phyloP scores from a whole-genome alignment of 2,797 vertebrate genomes.

The Capromys pilorides region DNA sequence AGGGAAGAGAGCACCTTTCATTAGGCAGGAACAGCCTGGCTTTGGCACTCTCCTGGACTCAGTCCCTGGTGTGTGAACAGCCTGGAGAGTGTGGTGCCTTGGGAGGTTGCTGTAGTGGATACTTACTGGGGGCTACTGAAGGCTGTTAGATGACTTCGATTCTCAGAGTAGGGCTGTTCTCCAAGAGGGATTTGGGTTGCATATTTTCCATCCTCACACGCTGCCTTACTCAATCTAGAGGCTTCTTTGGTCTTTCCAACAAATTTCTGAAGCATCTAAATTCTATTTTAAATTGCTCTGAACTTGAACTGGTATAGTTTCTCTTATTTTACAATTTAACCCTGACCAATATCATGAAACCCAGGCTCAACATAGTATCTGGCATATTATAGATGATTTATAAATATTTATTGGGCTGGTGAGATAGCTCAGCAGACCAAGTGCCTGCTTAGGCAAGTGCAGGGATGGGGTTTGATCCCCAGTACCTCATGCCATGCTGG shows the following conservation, averaged over 20 bases:
- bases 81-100: neutral
- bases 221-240: conserved; percentile 4
- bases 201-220: rapidly evolving
- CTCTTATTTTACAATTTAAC: neutral
- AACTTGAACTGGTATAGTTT: neutral
- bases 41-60: neutral
- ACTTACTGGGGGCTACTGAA: neutral
- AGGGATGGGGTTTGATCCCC: too few relatives aligned
- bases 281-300: conserved; percentile 45
- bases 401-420: neutral
- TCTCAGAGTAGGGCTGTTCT: neutral
- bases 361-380: neutral
- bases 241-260: neutral
- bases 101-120: rapidly evolving
- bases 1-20: neutral
- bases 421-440: too few relatives aligned
- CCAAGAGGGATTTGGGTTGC: neutral
- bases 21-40: neutral
- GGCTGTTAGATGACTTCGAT: neutral
- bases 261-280: neutral
- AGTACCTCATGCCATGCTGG: too few relatives aligned
- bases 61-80: neutral
- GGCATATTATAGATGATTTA: neutral
- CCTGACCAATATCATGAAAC: neutral
- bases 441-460: too few relatives aligned